A percentile compares a stretch with the other conserved stretches of the same genome.
phyloP scores from a whole-genome alignment of 2,113 vertebrate genomes.

The Heterotis niloticus region DNA sequence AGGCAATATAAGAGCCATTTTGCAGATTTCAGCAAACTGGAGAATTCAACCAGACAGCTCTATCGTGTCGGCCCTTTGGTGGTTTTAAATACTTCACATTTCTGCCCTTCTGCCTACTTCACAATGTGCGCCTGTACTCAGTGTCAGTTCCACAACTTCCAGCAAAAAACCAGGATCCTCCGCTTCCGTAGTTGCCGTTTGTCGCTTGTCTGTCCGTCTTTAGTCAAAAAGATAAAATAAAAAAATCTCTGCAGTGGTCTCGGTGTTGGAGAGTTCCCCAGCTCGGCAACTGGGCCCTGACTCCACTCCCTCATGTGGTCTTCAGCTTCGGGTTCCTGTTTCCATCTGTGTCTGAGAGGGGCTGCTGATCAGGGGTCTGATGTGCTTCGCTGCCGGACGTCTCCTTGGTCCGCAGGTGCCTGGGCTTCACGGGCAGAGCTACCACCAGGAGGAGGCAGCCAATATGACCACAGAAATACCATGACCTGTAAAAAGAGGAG shows the following conservation, averaged over 20 bases:
- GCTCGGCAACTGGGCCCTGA: neutral
- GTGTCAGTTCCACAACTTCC: conserved; percentile 9
- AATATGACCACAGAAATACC: conserved; percentile 81
- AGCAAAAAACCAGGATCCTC: neutral
- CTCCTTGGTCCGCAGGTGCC: conserved; percentile 64
- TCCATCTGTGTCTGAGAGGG: conserved; percentile 61
- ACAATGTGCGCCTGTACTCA: neutral
- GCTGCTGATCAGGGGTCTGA: conserved; percentile 55
- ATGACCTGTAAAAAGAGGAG: conserved; percentile 68
- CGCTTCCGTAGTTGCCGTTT: conserved; percentile 10
- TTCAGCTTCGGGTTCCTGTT: conserved; percentile 67
- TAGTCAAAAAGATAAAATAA: conserved; percentile 16
- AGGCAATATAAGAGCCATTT: conserved; percentile 64
- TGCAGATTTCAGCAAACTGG: conserved; percentile 38
- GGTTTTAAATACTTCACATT: neutral
- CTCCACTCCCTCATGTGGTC: conserved; percentile 53
- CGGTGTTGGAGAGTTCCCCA: conserved; percentile 18
- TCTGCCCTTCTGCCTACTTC: neutral
- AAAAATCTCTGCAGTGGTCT: conserved; percentile 20
- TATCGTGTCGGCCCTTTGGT: neutral
- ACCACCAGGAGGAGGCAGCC: conserved; percentile 73
- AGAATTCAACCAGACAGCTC: neutral
- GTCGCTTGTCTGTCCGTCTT: conserved; percentile 28
- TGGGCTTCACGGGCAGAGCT: conserved; percentile 74
- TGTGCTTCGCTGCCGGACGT: conserved; percentile 48